Conservation (phyloP, 2,113 vertebrate genomes). For the Oryzias woworae region DNA sequence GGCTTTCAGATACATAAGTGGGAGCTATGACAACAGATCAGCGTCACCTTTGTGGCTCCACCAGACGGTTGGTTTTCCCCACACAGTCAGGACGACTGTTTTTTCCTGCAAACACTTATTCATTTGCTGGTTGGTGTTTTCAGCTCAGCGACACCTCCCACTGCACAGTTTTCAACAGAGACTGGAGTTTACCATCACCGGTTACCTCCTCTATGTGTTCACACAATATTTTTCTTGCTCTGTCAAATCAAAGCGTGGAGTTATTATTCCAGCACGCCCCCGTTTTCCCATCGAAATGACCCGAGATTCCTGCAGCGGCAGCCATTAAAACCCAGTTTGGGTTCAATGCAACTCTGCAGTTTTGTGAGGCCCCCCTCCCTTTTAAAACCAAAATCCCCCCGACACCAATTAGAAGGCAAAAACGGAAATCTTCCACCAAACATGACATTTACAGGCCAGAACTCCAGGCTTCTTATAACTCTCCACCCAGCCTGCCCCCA, state of each 20-base stretch:
- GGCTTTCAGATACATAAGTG: conserved; percentile 54
- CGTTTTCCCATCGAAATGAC: conserved; percentile 70
- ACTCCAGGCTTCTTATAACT: conserved; percentile 58
- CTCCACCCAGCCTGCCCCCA: conserved; percentile 1
- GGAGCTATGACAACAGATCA: conserved; percentile 40
- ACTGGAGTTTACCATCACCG: conserved; percentile 63
- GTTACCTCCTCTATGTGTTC: conserved; percentile 67
- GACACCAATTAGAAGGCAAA: conserved; percentile 76
- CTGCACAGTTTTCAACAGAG: conserved; percentile 25
- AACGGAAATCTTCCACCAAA: conserved; percentile 75
- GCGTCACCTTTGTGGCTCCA: conserved; percentile 41
- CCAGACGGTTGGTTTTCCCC: conserved; percentile 11
- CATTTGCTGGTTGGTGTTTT: conserved; percentile 20
- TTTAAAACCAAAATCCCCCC: conserved; percentile 69
- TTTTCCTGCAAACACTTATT: neutral
- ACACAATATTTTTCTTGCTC: conserved; percentile 74
- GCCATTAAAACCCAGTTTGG: conserved; percentile 66
- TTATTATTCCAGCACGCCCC: conserved; percentile 72
- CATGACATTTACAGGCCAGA: conserved; percentile 76
- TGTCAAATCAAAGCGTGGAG: conserved; percentile 73
- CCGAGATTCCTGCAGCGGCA: conserved; percentile 47
- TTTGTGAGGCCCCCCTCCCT: conserved; percentile 41
- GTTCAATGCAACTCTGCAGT: conserved; percentile 64
- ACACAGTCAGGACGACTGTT: too few species aligned
- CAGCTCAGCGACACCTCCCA: conserved; percentile 20